phyloP scores from a whole-genome alignment of 2,113 vertebrate species.

The Labeo rohita region DNA sequence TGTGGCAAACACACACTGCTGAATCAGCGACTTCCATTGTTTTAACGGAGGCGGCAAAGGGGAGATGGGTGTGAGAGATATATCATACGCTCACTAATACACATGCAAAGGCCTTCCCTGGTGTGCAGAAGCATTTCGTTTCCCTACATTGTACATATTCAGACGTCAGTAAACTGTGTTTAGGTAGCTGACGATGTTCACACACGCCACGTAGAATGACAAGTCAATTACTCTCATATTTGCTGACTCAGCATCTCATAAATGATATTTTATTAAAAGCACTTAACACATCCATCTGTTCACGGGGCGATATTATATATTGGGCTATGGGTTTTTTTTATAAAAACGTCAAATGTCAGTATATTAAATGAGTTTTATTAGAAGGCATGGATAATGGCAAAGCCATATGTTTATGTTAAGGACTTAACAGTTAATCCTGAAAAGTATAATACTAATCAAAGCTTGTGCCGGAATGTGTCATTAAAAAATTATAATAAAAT shows the following conservation, averaged over 20 bases:
- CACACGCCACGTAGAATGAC: not conserved
- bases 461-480: not conserved
- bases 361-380: not conserved
- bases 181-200: not conserved
- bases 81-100: slow-evolving; percentile 1
- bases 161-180: not conserved
- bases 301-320: not conserved
- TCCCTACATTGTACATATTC: not conserved
- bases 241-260: slow-evolving; percentile 14
- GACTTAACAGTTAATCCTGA: not conserved
- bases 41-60: slow-evolving; percentile 37
- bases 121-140: not conserved
- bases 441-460: not conserved
- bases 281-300: not conserved
- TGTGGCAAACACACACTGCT: slow-evolving; percentile 4
- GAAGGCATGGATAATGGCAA: not conserved
- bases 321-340: not conserved
- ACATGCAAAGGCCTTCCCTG: slow-evolving; percentile 11
- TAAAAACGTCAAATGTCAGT: not conserved
- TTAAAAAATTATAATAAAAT: not conserved
- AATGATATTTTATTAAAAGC: not conserved
- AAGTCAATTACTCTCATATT: slow-evolving; percentile 28
- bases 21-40: slow-evolving; percentile 52
- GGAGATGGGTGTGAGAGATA: slow-evolving; percentile 6
- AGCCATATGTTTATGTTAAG: not conserved